These are phyloP conservation scores for Lepisosteus oculatus DNA, from an alignment of 2,113 vertebrate species.

Conservation along the genomic window DNA sequence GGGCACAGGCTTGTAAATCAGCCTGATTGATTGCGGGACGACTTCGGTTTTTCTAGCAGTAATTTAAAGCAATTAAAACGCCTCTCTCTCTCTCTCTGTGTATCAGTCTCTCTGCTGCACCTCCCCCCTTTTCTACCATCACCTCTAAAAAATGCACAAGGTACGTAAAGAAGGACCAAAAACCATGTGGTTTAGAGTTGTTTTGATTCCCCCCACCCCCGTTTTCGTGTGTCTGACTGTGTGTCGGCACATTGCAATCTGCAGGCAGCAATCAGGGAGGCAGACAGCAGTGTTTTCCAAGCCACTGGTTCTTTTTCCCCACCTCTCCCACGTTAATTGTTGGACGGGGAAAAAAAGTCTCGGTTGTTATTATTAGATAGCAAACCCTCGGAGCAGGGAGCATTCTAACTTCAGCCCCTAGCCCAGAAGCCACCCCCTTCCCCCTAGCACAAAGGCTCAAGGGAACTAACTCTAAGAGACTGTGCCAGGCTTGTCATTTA, in stretches of 20 bases:
- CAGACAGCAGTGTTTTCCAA: conserved; percentile 5
- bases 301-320: conserved; percentile 1
- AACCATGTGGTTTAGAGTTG: not conserved
- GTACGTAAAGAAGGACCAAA: conserved; percentile 44
- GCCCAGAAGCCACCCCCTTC: too few relatives aligned
- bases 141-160: conserved; percentile 42
- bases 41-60: conserved; percentile 48
- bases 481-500: too few relatives aligned
- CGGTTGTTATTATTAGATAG: conserved; percentile 2
- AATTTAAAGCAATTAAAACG: conserved; percentile 44
- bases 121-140: not conserved
- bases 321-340: conserved; percentile 16
- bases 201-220: not conserved
- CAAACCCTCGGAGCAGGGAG: too few relatives aligned
- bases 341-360: conserved; percentile 22
- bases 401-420: too few relatives aligned
- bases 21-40: conserved; percentile 61
- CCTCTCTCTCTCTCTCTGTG: not conserved
- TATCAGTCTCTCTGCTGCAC: not conserved
- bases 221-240: not conserved
- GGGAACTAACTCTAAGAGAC: too few relatives aligned
- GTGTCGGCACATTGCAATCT: not conserved
- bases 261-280: not conserved
- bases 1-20: conserved; percentile 58
- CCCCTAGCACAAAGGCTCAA: too few relatives aligned